Conservation (phyloP, 2,113 vertebrate genomes). For the Elaphurus davidianus region DNA sequence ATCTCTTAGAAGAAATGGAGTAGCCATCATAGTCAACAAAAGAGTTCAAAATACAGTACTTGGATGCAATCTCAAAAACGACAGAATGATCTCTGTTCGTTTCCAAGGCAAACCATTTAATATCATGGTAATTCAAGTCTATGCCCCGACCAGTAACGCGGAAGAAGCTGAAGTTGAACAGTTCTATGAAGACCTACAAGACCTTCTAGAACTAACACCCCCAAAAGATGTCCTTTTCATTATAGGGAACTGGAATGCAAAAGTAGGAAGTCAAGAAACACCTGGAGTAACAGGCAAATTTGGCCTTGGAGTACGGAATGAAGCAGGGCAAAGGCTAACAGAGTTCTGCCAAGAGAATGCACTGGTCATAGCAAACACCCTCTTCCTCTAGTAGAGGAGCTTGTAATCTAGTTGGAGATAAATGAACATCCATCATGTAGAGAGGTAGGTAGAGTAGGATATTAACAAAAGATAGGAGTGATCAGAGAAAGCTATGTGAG, state of each 20-base stretch:
- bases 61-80: background rate
- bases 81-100: background rate
- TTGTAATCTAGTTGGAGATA: background rate
- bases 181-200: background rate
- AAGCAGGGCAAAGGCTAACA: background rate
- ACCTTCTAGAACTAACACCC: background rate
- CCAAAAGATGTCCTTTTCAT: background rate
- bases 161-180: background rate
- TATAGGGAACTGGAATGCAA: background rate
- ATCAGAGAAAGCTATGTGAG: background rate
- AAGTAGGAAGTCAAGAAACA: background rate
- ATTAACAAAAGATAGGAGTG: background rate
- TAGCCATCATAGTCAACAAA: background rate
- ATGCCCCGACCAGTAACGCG: accelerated
- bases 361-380: background rate
- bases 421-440: background rate
- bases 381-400: background rate
- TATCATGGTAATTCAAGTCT: background rate
- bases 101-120: background rate
- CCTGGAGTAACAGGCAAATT: background rate
- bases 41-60: background rate
- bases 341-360: background rate
- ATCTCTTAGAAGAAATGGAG: background rate
- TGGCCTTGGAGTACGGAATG: background rate
- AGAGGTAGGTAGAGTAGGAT: background rate